Evolutionary conservation across 2,113 vertebrate genomes (phyloP), one percentile per base, ranked within the genome.

Genomic region (Atractosteus spatula): DNA sequence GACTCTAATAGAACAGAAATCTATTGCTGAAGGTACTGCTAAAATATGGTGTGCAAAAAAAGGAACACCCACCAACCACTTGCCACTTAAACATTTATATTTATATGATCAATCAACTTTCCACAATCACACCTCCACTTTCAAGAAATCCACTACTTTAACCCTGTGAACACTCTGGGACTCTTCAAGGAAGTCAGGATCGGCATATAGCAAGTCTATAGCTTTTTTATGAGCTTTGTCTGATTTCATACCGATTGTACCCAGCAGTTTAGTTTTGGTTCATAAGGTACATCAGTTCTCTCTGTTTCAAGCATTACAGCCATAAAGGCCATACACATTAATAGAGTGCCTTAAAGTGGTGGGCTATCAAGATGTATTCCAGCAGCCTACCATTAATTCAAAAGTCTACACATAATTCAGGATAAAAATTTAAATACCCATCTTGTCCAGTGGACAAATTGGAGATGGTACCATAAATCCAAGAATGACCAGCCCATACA

Each of bases 181-280:
- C 66, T 69, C 68, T 90, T 89, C 88, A 91, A 89, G 89, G 81
- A 81, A 76, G 77, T 83, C 85, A 91, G 85, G 86, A 89, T 83
- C 77, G 67, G 81, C 57, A 68, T 72, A 76, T 59, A 56, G 56
- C 14, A 67, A 67, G 44, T 63, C 2, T 51, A 7, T 51, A 5
- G 47, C 62, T n/a, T 43, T 29, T 16, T 42, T 59, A 42, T 14
- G 13, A 61, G 59, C 8, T 44, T 59, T 11, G 42, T 51, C 42
- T 62, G 12, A 42, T 51, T 5, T 14, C 12, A 41, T 43, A 41
- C 59, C 42, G 29, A 45, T 43, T 69, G 41, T 17, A 54, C 47
- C 44, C 55, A 59, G 47, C 68, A 67, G 67, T 47, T 70, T 57
- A 56, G 55, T 70, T 70, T 57, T 17, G 73, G 51, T 74, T 55